Percentiles rank a stretch among this genome's conserved stretches.
These are phyloP conservation scores for Polyergus mexicanus DNA, from an alignment of 1,140 invertebrate genomes.

Conservation along the genomic window DNA sequence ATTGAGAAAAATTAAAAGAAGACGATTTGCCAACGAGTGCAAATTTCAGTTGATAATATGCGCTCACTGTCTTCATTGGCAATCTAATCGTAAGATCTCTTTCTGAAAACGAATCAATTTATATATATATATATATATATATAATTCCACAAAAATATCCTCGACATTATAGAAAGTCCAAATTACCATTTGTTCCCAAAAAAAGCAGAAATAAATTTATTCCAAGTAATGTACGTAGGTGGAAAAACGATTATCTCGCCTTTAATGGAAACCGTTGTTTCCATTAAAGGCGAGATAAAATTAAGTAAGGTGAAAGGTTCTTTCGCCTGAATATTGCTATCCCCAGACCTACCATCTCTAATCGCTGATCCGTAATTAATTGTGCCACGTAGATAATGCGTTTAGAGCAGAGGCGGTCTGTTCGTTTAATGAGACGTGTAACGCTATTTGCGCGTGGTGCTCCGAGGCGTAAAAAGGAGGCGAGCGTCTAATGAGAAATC, in stretches of 20 bases:
- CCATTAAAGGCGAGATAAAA: constrained; percentile 12
- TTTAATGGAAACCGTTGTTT: neutral
- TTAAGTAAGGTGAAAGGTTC: constrained; percentile 42
- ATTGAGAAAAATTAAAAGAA: neutral
- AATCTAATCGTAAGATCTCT: neutral
- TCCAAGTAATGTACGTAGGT: neutral
- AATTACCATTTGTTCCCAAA: neutral
- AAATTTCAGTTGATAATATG: neutral
- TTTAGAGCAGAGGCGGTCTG: constrained; percentile 31
- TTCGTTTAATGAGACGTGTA: constrained; percentile 58
- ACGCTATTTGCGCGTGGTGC: constrained; percentile 11
- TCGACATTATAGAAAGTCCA: neutral
- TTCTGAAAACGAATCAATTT: neutral
- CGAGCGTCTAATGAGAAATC: constrained; percentile 14
- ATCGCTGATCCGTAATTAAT: constrained; percentile 54
- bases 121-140: neutral
- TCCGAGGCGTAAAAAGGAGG: constrained; percentile 45
- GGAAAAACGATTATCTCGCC: neutral
- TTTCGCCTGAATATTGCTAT: constrained; percentile 9
- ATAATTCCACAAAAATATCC: neutral
- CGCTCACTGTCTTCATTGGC: neutral
- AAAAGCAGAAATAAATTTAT: neutral
- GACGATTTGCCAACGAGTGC: neutral
- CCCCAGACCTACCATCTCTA: neutral
- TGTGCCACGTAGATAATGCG: constrained; percentile 44